Base-by-base conservation (phyloP, 1,140 invertebrate genomes). In the Steinernema khuongi region DNA sequence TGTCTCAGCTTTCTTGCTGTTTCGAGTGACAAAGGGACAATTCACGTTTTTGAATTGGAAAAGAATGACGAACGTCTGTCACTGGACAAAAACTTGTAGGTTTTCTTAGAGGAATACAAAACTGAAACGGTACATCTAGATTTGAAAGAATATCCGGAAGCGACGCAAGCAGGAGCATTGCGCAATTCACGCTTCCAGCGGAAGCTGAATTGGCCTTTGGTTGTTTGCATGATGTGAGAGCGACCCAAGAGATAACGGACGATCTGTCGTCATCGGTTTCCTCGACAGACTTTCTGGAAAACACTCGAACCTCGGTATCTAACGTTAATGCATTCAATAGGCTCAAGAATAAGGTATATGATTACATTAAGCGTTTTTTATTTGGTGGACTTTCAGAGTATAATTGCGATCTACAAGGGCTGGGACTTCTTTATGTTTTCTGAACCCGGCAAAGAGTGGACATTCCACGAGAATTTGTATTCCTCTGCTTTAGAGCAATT, bases 21-120 rank as follows among this genome's bases (percentile, higher is more conserved):
- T 14, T 60, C 50, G 2, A 60, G 50, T 22, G 50, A 60, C 50
- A 60, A 60, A 22, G 50, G 50, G 4, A 60, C 50, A 14, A 60
- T 60, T 14, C 50, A 60, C 26, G 50, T 60, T 60, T 60, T 60
- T 22, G 50, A 60, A 60, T 22, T 60, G 19, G 36, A 41, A n/a
- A 60, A 7, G 19, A 60, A 60, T 4, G 50, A 60, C 7, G 50
- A 60, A 7, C 50, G 50, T 7, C 26, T 22, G 19, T 7, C 26
- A n/a, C n/a, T 41, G 36, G 50, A 60, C 26, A 60, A 60, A 22
- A 60, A 60, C 50, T 17, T 60, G 50, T 60, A 60, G 50, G 50
- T 60, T 7, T 22, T 22, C 50, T 7, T 60, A 26, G 36, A 41
- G 36, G 7, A 41, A 41, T 41, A 7, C 36, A n/a, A 41, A 7